Evolutionary conservation across 2,888 invertebrate genomes (phyloP).

Genomic region (Allolobophora icterica): DNA sequence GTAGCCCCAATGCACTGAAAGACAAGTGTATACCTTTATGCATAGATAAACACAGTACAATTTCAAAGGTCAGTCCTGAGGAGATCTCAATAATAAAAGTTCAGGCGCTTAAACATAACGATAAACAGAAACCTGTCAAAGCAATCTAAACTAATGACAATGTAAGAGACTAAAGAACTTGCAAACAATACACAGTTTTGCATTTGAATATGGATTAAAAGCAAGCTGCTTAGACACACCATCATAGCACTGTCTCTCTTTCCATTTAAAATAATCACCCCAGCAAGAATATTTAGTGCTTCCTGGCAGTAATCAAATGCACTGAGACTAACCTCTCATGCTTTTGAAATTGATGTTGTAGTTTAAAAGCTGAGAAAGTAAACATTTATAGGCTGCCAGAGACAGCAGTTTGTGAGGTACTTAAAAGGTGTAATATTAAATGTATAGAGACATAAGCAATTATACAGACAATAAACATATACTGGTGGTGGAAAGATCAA

Average conservation of each 20-base stretch:
- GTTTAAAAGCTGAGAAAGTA: too few species aligned
- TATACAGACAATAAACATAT: too few species aligned
- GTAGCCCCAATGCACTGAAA: conserved; percentile 21
- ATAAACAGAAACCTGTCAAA: not conserved
- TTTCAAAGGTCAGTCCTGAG: not conserved
- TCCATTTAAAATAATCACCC: not conserved
- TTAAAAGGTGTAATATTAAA: too few species aligned
- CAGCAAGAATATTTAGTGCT: not conserved
- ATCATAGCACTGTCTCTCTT: too few species aligned
- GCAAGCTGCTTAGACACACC: not conserved
- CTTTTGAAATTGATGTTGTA: not conserved
- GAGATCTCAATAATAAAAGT: not conserved
- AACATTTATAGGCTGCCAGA: too few species aligned
- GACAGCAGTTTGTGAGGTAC: too few species aligned
- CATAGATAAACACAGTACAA: not conserved
- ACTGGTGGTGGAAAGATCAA: too few species aligned
- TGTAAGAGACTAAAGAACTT: not conserved
- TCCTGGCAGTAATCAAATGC: not conserved
- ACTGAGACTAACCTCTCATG: not conserved
- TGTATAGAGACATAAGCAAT: too few species aligned
- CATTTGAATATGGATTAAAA: not conserved
- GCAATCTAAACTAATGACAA: not conserved
- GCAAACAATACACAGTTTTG: not conserved
- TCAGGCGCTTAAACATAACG: not conserved
- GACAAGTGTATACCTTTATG: not conserved